phyloP scores from a whole-genome alignment of 2,113 vertebrate genomes.

The Nothobranchius kuhntae region DNA sequence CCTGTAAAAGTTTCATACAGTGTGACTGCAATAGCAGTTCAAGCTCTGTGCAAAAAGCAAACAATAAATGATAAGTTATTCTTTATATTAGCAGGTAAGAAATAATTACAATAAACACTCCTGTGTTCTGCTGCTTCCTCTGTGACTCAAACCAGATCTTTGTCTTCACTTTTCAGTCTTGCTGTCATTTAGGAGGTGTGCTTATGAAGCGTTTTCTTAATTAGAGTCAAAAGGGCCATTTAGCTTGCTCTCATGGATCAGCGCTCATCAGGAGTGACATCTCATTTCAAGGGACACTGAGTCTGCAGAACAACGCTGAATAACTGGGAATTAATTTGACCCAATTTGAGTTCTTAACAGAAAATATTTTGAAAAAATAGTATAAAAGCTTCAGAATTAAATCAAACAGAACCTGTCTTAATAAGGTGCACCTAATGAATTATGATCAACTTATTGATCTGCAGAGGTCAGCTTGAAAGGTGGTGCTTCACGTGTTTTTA shows the following conservation, averaged over 20 bases:
- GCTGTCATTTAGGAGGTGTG: conserved; percentile 19
- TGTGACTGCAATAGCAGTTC: too few relatives aligned
- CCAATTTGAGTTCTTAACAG: not conserved
- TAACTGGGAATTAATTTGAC: conserved; percentile 44
- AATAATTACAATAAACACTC: too few relatives aligned
- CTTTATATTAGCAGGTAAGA: too few relatives aligned
- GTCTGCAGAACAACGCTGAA: conserved; percentile 29
- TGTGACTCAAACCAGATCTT: not conserved
- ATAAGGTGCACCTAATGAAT: not conserved
- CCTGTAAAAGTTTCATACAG: too few relatives aligned
- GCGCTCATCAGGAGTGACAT: conserved; percentile 41
- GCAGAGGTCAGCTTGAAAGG: too few relatives aligned
- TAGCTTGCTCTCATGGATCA: conserved; percentile 56
- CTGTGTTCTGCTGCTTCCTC: not conserved
- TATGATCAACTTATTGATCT: too few relatives aligned
- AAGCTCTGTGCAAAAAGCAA: too few relatives aligned
- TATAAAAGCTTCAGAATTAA: not conserved
- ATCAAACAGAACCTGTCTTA: not conserved
- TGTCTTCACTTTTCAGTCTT: conserved; percentile 5
- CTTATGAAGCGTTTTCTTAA: conserved; percentile 56
- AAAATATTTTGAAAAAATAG: conserved; percentile 8
- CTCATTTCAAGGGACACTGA: conserved; percentile 72
- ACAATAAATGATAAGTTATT: too few relatives aligned
- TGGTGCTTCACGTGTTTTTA: too few relatives aligned
- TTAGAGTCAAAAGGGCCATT: conserved; percentile 55